A percentile compares a stretch with the other conserved stretches of the same genome.
Evolutionary conservation across 2,888 invertebrate genomes (phyloP).

Genomic region (Temnothorax unifasciatus): DNA sequence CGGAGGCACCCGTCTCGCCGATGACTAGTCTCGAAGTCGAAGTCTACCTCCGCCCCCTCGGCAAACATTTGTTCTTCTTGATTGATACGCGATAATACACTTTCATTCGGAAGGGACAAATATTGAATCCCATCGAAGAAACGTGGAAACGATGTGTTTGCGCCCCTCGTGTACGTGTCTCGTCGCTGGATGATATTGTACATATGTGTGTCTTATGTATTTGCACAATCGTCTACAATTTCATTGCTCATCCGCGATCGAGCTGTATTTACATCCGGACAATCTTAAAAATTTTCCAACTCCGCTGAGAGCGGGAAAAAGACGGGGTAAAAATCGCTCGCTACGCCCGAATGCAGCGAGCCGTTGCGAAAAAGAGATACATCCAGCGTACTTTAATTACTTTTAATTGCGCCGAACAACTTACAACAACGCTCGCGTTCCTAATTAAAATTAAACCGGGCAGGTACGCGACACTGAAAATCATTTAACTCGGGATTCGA

Average conservation of each 20-base stretch:
- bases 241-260: constrained; percentile 60
- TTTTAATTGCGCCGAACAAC: constrained; percentile 48
- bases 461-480: neutral
- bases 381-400: constrained; percentile 48
- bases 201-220: constrained; percentile 57
- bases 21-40: constrained; percentile 10
- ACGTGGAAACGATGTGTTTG: constrained; percentile 66
- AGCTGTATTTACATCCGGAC: constrained; percentile 45
- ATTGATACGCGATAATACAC: constrained; percentile 72
- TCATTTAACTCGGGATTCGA: neutral
- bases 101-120: constrained; percentile 70
- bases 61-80: constrained; percentile 65
- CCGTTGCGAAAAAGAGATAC: neutral
- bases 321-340: constrained; percentile 10
- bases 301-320: neutral
- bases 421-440: constrained; percentile 29
- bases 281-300: constrained; percentile 27
- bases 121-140: constrained; percentile 67
- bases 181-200: constrained; percentile 49
- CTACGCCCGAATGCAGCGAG: neutral
- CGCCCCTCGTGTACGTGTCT: constrained; percentile 40
- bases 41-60: constrained; percentile 24
- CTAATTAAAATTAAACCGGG: constrained; percentile 43
- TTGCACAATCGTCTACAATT: constrained; percentile 58
- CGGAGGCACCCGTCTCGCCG: neutral